Conservation (phyloP, 2,888 invertebrate genomes). For the Aspidiotus rigidus region DNA sequence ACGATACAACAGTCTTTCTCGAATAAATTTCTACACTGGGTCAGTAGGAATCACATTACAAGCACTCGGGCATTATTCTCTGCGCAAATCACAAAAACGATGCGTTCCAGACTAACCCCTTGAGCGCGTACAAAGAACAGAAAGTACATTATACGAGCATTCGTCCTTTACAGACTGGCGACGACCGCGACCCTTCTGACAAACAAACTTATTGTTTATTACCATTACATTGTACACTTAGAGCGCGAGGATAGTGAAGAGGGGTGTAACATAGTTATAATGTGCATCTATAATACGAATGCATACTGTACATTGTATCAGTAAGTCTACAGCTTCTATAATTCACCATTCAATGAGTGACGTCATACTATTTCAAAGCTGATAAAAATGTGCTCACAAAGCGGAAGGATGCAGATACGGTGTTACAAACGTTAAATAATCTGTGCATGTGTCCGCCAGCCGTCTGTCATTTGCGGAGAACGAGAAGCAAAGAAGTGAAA, state of each 20-base stretch:
- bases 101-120: not conserved
- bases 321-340: too few species aligned
- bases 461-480: conserved; percentile 4
- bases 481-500: not conserved
- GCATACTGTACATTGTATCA: not conserved
- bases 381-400: not conserved
- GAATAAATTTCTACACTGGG: not conserved
- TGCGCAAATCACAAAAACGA: not conserved
- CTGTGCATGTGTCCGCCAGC: conserved; percentile 1
- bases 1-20: too few species aligned
- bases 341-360: not conserved
- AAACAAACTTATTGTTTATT: conserved; percentile 4
- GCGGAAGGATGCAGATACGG: conserved; percentile 2
- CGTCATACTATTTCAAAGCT: not conserved
- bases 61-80: not conserved
- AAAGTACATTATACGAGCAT: not conserved
- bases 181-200: conserved; percentile 1
- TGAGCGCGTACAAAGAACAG: not conserved
- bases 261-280: not conserved
- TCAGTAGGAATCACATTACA: not conserved
- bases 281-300: not conserved
- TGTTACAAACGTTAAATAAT: conserved; percentile 4
- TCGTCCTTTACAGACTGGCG: not conserved
- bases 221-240: not conserved
- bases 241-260: not conserved